These are phyloP conservation scores for Matsumyia berberina DNA, from an alignment of 2,888 invertebrate genomes.

Conservation along the genomic window DNA sequence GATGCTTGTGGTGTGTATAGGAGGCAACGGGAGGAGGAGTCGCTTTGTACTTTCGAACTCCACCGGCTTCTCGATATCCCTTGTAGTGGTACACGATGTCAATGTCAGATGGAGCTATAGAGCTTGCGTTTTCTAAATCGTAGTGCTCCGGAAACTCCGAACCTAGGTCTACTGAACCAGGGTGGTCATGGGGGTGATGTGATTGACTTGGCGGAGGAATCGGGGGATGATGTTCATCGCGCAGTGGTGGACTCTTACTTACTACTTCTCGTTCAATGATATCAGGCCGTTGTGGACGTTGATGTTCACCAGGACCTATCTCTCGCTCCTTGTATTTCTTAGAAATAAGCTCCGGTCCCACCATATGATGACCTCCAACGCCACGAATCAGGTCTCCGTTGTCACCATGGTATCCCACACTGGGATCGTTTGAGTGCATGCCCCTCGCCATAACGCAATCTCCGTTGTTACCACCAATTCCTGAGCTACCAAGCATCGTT, in stretches of 20 bases:
- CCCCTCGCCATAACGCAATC: slow-evolving; percentile 89
- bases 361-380: slow-evolving; percentile 90
- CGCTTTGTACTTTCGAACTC: slow-evolving; percentile 94
- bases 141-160: slow-evolving; percentile 96
- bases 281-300: slow-evolving; percentile 94
- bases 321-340: slow-evolving; percentile 96
- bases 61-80: slow-evolving; percentile 94
- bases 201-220: slow-evolving; percentile 90
- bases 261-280: slow-evolving; percentile 96
- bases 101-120: slow-evolving; percentile 98
- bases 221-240: slow-evolving; percentile 92
- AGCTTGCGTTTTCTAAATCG: slow-evolving; percentile 98
- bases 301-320: slow-evolving; percentile 89
- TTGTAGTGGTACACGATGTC: slow-evolving; percentile 98
- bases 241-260: slow-evolving; percentile 91
- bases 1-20: slow-evolving; percentile 91
- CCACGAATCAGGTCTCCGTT: slow-evolving; percentile 91
- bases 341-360: slow-evolving; percentile 93
- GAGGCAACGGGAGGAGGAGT: slow-evolving; percentile 92
- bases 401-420: slow-evolving; percentile 89
- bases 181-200: slow-evolving; percentile 90
- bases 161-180: slow-evolving; percentile 90
- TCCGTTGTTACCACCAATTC: slow-evolving; percentile 88
- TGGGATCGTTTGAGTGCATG: slow-evolving; percentile 88
- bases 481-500: slow-evolving; percentile 89